These are phyloP conservation scores for Ceratosolen solmsi DNA, from an alignment of 1,140 invertebrate species.

Conservation along the genomic window DNA sequence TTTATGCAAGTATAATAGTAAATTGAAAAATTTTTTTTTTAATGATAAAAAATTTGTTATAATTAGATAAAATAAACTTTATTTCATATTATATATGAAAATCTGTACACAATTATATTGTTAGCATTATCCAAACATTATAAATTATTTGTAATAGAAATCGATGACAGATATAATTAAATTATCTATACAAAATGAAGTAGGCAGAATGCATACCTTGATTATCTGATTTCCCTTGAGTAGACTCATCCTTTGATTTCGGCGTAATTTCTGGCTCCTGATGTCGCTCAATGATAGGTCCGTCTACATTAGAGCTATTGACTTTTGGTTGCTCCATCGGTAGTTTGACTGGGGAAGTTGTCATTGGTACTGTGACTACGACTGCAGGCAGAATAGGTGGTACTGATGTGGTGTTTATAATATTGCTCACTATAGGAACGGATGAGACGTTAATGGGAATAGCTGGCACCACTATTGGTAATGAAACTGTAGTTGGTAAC, in stretches of 20 bases:
- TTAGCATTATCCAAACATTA: too few relatives aligned
- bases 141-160: too few relatives aligned
- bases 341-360: neutral
- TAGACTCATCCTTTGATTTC: constrained; percentile 45
- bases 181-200: too few relatives aligned
- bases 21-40: too few relatives aligned
- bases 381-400: neutral
- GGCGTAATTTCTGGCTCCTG: neutral
- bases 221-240: constrained; percentile 29
- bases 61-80: too few relatives aligned
- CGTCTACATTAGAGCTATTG: constrained; percentile 32
- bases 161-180: too few relatives aligned
- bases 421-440: neutral
- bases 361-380: neutral
- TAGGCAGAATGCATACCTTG: too few relatives aligned
- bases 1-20: too few relatives aligned
- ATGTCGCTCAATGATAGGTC: neutral
- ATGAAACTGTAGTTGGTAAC: neutral
- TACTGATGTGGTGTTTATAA: constrained; percentile 12
- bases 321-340: constrained; percentile 31
- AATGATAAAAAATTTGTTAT: too few relatives aligned
- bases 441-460: constrained; percentile 15
- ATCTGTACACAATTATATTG: too few relatives aligned
- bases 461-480: neutral
- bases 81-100: too few relatives aligned